phyloP scores from a whole-genome alignment of 2,888 invertebrate genomes.

The Crematogaster levior region DNA sequence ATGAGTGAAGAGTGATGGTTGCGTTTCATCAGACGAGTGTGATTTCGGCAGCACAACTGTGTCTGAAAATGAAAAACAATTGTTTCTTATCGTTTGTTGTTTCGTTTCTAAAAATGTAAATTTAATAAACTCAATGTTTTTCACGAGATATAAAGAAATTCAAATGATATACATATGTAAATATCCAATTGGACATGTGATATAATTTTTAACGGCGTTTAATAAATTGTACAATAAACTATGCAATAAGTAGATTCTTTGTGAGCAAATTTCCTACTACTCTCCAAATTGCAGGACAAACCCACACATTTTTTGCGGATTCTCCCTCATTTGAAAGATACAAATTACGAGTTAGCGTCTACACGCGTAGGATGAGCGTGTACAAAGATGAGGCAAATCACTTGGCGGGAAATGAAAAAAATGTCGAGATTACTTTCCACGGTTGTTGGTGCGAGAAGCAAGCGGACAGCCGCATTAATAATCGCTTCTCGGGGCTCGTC shows the following conservation, averaged over 20 bases:
- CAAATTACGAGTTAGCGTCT: constrained; percentile 24
- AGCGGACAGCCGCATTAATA: constrained; percentile 74
- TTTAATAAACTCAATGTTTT: background rate
- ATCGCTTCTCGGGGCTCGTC: constrained; percentile 67
- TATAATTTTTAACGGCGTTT: background rate
- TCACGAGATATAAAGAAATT: background rate
- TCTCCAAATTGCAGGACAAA: background rate
- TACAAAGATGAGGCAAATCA: constrained; percentile 15
- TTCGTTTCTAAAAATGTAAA: background rate
- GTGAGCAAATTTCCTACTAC: background rate
- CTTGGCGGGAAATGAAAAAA: constrained; percentile 23
- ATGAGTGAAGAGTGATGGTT: background rate
- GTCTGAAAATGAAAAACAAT: constrained; percentile 12
- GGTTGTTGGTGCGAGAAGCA: constrained; percentile 36
- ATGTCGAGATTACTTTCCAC: constrained; percentile 22
- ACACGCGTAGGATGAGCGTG: background rate
- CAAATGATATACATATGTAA: background rate
- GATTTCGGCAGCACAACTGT: background rate
- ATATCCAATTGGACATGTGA: background rate
- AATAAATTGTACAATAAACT: background rate
- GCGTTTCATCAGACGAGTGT: constrained; percentile 1
- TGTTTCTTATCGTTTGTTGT: background rate
- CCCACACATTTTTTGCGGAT: background rate
- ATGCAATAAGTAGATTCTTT: background rate
- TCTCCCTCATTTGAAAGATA: background rate